phyloP scores from a whole-genome alignment of 2,888 invertebrate species.

The Melikaiella ostensackeni region DNA sequence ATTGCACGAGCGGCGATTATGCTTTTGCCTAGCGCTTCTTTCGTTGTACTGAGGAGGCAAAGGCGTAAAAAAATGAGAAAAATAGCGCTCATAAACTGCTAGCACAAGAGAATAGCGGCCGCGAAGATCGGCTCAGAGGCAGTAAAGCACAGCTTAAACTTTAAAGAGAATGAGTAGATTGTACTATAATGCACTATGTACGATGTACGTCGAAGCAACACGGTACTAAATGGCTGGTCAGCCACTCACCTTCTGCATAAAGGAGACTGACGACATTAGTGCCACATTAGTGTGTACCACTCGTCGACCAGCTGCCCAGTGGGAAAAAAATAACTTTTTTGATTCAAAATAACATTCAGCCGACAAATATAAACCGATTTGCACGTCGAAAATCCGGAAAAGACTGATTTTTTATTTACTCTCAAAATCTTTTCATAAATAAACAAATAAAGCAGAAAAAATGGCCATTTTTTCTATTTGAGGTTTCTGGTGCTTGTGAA shows the following conservation, averaged over 20 bases:
- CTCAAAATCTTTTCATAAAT: no score
- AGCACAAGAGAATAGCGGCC: slow-evolving; percentile 46
- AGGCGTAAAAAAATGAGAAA: slow-evolving; percentile 44
- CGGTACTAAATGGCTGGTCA: slow-evolving; percentile 48
- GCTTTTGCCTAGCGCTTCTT: slow-evolving; percentile 18
- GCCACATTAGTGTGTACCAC: slow-evolving; percentile 71
- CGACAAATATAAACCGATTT: no score
- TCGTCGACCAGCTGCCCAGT: slow-evolving; percentile 73
- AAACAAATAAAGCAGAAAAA: no score
- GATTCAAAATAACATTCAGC: no score
- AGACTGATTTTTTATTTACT: no score
- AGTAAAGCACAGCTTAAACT: slow-evolving; percentile 46
- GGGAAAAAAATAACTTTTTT: no score
- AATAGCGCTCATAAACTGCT: slow-evolving; percentile 57
- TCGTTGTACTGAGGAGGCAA: slow-evolving; percentile 5
- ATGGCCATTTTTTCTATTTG: no score
- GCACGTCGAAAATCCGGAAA: no score
- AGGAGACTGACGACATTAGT: slow-evolving; percentile 70
- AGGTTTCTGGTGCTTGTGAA: no score
- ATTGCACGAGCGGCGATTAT: slow-evolving; percentile 12
- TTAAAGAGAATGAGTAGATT: slow-evolving; percentile 50
- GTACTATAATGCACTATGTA: slow-evolving; percentile 56
- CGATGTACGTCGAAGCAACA: slow-evolving; percentile 36
- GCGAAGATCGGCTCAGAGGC: slow-evolving; percentile 49
- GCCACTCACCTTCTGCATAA: slow-evolving; percentile 53